A percentile compares a stretch with the other conserved stretches of the same genome.
phyloP scores from a whole-genome alignment of 2,888 invertebrate genomes.

The Eupithecia insigniata region DNA sequence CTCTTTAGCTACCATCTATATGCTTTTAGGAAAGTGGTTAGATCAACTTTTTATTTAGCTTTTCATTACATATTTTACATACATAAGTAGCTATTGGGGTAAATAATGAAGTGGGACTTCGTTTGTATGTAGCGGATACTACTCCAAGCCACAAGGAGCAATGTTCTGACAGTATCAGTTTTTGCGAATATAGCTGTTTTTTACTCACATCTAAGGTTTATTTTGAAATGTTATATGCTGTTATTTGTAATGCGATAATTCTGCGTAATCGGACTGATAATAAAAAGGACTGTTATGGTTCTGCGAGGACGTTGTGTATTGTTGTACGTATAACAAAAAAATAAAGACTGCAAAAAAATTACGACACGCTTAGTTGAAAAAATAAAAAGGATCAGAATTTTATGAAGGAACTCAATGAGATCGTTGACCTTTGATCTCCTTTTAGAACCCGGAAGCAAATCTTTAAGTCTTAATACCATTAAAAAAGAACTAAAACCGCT shows the following conservation, averaged over 20 bases:
- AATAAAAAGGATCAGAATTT: neutral
- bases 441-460: neutral
- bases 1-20: too few relatives aligned
- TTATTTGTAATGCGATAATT: slow-evolving; percentile 34
- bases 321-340: neutral
- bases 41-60: too few relatives aligned
- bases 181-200: slow-evolving; percentile 63
- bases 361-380: neutral
- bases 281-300: slow-evolving; percentile 23
- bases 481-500: slow-evolving; percentile 19
- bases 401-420: neutral
- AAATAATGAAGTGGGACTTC: neutral
- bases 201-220: slow-evolving; percentile 36
- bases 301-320: neutral
- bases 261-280: slow-evolving; percentile 33
- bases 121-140: slow-evolving; percentile 33
- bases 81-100: neutral
- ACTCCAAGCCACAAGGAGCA: slow-evolving; percentile 59
- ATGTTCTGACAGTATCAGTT: slow-evolving; percentile 70
- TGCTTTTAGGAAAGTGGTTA: too few relatives aligned
- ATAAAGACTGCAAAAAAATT: neutral
- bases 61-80: too few relatives aligned
- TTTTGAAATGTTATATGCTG: slow-evolving; percentile 37
- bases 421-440: neutral
- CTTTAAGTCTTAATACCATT: neutral